A percentile compares a stretch with the other conserved stretches of the same genome.
Evolutionary conservation across 2,888 invertebrate species (phyloP).

Genomic region (Mesoligia furuncula): DNA sequence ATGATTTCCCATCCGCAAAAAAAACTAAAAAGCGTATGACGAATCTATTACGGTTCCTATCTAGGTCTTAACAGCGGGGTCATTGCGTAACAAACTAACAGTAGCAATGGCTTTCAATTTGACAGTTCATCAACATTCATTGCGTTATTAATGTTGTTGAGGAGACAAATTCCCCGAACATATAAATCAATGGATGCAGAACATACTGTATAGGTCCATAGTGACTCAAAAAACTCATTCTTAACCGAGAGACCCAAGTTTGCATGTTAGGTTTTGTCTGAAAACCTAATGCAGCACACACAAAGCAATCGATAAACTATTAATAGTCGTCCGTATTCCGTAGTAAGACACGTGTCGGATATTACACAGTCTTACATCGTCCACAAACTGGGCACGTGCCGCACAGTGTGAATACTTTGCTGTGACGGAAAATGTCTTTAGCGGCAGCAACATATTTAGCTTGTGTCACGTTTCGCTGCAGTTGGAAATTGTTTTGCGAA

Average conservation of each 20-base stretch:
- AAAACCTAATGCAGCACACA: not conserved
- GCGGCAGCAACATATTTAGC: slow-evolving; percentile 49
- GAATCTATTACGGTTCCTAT: not conserved
- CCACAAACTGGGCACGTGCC: slow-evolving; percentile 63
- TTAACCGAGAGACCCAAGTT: not conserved
- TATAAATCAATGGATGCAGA: not conserved
- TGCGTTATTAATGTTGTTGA: not conserved
- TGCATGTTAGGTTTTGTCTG: not conserved
- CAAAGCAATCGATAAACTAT: slow-evolving; percentile 26
- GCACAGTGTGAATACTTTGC: slow-evolving; percentile 52
- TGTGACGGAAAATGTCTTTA: slow-evolving; percentile 65
- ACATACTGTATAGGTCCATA: not conserved
- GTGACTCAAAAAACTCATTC: not conserved
- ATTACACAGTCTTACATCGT: slow-evolving; percentile 34
- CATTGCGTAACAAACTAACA: too few relatives aligned
- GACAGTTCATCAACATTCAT: not conserved
- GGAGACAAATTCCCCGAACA: too few relatives aligned
- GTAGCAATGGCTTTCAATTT: not conserved
- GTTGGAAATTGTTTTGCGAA: slow-evolving; percentile 13
- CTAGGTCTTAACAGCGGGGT: not conserved
- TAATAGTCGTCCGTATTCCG: slow-evolving; percentile 1
- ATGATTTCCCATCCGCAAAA: too few relatives aligned
- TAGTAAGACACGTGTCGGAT: slow-evolving; percentile 37
- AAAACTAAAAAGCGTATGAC: too few relatives aligned
- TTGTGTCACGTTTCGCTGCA: slow-evolving; percentile 31